A percentile compares a stretch with the other conserved stretches of the same genome.
These are phyloP conservation scores for Pterobdella sp. DNA, from an alignment of 2,888 invertebrate genomes.

Conservation along the genomic window DNA sequence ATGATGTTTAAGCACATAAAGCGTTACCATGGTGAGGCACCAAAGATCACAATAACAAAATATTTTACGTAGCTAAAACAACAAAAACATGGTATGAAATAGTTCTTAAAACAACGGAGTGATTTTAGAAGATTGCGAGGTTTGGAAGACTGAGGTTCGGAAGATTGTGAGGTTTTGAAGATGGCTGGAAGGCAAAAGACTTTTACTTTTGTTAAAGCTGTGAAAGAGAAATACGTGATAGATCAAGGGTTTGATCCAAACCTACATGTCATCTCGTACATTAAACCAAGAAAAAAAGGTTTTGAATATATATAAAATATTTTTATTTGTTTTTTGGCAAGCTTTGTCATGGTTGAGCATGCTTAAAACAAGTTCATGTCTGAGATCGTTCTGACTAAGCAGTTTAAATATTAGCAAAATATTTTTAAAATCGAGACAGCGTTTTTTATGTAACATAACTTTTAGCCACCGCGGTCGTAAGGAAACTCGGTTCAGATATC, in stretches of 20 bases:
- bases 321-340: too few relatives aligned
- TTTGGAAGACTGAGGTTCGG: not conserved
- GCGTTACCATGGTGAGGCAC: not conserved
- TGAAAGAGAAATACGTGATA: slow-evolving; percentile 1
- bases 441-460: not conserved
- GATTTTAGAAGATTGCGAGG: not conserved
- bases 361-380: too few relatives aligned
- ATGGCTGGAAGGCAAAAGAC: not conserved
- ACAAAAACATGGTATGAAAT: not conserved
- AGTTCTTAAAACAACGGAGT: not conserved
- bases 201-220: not conserved
- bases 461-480: not conserved
- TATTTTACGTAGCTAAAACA: not conserved
- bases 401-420: too few relatives aligned
- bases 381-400: too few relatives aligned
- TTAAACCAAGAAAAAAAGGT: not conserved
- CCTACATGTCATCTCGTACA: not conserved
- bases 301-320: not conserved
- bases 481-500: not conserved
- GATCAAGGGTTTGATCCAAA: not conserved
- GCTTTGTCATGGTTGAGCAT: too few relatives aligned
- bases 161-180: not conserved
- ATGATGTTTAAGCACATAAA: too few relatives aligned
- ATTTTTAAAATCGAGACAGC: too few relatives aligned
- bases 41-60: not conserved